A percentile compares a stretch with the other conserved stretches of the same genome.
phyloP scores from a whole-genome alignment of 2,797 vertebrate genomes.

The Pangasius krempfi region DNA sequence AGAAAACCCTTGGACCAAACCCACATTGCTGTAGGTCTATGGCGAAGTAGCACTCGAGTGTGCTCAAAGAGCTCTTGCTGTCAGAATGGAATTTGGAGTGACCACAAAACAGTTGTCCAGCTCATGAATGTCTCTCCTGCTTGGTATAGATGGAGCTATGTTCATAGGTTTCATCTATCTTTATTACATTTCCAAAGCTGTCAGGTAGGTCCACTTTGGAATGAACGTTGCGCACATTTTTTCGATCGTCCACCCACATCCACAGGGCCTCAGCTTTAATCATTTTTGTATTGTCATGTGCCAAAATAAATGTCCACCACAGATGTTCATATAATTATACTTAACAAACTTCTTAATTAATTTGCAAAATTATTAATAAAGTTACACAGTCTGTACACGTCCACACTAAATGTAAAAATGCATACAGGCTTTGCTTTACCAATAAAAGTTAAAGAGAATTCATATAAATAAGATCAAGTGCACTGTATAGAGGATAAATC shows the following conservation, averaged over 20 bases:
- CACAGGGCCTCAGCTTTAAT: neutral
- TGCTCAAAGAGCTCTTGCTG: constrained; percentile 78
- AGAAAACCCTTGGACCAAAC: constrained; percentile 61
- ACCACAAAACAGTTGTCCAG: constrained; percentile 66
- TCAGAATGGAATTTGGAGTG: constrained; percentile 82
- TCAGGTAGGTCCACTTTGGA: constrained; percentile 14
- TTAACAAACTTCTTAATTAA: neutral
- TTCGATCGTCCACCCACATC: neutral
- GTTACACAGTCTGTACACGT: neutral
- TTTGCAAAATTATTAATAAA: neutral
- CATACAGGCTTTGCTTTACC: neutral
- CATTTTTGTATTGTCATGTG: neutral
- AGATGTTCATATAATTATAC: neutral
- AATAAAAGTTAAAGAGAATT: constrained; percentile 30
- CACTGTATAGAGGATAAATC: neutral
- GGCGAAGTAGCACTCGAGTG: constrained; percentile 75
- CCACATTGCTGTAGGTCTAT: constrained; percentile 68
- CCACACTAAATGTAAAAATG: neutral
- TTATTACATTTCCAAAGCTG: constrained; percentile 28
- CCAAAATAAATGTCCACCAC: neutral
- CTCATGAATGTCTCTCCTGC: constrained; percentile 60
- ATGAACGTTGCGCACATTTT: constrained; percentile 14
- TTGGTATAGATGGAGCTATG: constrained; percentile 60
- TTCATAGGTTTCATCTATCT: constrained; percentile 59
- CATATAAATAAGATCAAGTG: constrained; percentile 18